Base-by-base conservation (phyloP, 2,888 invertebrate species). In the Bugulina stolonifera region DNA sequence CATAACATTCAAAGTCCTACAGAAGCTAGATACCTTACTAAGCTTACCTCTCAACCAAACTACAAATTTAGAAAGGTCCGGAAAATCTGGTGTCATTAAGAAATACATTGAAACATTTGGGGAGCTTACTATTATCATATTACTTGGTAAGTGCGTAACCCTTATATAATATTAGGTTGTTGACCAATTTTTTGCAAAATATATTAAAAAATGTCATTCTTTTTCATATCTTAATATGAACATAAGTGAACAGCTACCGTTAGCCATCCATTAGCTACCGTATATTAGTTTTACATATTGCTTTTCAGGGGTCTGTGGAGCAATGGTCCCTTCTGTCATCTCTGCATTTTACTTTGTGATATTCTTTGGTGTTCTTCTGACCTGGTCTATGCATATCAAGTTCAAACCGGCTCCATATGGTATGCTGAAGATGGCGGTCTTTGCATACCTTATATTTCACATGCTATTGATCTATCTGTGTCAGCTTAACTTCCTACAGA, bases 61-160 rank as follows among this genome's bases (percentile, higher is more conserved):
- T 14, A 14, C 64, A 64, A 43, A 43, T 18, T 43, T 18, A 5
- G 18, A 5, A 43, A 18, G 18, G 43, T 27, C 64, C 18, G 3
- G n/a, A 2, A 64, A 32, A 5, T 29, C 64, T 32, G 64, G 64
- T 5, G 29, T 34, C 32, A 14, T 64, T 2, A 64, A 64, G 64
- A 64, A 64, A 64, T 64, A 64, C 32, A 32, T 64, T 14, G 64
- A 64, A n/a, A 64, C 64, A 64, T 64, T 25, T 64, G 64, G 64
- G 32, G 64, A 27, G 32, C 10, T 64, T 2, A 29, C 64, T 10
- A 64, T 64, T 3, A 29, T 64, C 32, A 5, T 64, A 64, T n/a
- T 64, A n/a, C 29, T 64, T 3, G 64, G 64, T 64, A 32, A n/a
- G 57, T 14, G 10, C 22, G 10, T 52, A 10, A 52, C 14, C 52